phyloP scores from a whole-genome alignment of 2,113 vertebrate species.

The Rhinichthys klamathensis region DNA sequence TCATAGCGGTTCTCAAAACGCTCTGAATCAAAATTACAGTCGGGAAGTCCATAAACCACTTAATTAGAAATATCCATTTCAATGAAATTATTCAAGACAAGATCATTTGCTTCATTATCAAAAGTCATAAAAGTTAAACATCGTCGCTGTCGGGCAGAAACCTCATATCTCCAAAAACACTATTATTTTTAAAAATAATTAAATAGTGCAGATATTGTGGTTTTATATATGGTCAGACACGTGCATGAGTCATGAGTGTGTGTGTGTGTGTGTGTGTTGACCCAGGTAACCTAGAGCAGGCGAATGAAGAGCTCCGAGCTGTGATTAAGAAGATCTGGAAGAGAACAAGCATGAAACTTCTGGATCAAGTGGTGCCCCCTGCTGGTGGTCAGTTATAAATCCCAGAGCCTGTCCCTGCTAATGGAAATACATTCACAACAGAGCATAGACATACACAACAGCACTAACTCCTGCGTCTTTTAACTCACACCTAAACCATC shows the following conservation, averaged over 20 bases:
- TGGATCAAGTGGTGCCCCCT: conserved; percentile 98
- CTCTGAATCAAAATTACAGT: neutral
- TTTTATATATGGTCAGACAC: no score
- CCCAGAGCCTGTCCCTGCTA: conserved; percentile 20
- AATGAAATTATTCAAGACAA: neutral
- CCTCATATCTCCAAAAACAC: no score
- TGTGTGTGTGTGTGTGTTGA: conserved; percentile 14
- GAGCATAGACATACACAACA: conserved; percentile 41
- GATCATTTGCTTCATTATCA: neutral
- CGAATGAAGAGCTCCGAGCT: conserved; percentile 96
- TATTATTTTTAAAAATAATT: no score
- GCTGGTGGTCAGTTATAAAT: conserved; percentile 92
- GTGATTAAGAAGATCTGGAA: conserved; percentile 99
- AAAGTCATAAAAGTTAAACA: no score
- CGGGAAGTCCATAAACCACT: neutral
- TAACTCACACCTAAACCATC: neutral
- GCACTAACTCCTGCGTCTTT: neutral
- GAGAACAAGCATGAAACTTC: conserved; percentile 97
- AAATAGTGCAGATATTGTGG: no score
- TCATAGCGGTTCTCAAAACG: neutral
- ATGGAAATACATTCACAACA: conserved; percentile 38
- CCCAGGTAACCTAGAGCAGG: conserved; percentile 95
- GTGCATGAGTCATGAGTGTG: neutral
- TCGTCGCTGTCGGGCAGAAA: no score
- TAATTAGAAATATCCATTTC: neutral